Evolutionary conservation across 2,113 vertebrate genomes (phyloP), one percentile per base, ranked within the genome.

Genomic region (Callipepla californica): DNA sequence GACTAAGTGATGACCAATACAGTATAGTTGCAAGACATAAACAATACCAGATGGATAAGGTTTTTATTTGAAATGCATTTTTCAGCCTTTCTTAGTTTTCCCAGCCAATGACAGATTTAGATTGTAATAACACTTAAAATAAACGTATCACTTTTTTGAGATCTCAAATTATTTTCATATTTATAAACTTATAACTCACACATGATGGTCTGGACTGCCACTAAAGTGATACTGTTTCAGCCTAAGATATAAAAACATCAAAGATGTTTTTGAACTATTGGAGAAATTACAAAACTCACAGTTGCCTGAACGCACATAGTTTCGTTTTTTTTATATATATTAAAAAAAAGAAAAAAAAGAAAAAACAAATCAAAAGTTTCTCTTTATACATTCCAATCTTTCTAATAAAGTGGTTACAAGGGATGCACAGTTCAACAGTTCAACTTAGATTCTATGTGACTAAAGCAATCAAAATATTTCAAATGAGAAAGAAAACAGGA

Each of bases 181-280:
- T 92, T 95, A 88, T 93, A 94, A 93, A 96, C 61, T 83, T 92
- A 93, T 92, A 96, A 95, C 88, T 87, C 94, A 95, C 89, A 96
- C 89, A 87, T 66, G 63, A 96, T 45, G 66, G 55, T 70, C 57
- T 95, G 86, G 53, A 45, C 83, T 50, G 74, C 91, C 58, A 94
- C 82, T 65, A 94, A 82, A 94, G 67, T 51, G 76, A 89, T 84
- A 95, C 34, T 92, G 92, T 90, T 96, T 97, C 87, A 95, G 73
- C 42, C 84, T 90, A 90, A 92, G 58, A 95, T 65, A 95, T 94
- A 94, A 97, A 96, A 97, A 95, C 82, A 96, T 96, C 96, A 96
- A 97, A 96, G 91, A 91, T 82, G 79, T 63, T 96, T 97, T 96
- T 96, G 95, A 97, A 96, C 91, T 96, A 48, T 83, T 89, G 93